Evolutionary conservation across 2,113 vertebrate species (phyloP).

Genomic region (Tricholaema leucomelas): DNA sequence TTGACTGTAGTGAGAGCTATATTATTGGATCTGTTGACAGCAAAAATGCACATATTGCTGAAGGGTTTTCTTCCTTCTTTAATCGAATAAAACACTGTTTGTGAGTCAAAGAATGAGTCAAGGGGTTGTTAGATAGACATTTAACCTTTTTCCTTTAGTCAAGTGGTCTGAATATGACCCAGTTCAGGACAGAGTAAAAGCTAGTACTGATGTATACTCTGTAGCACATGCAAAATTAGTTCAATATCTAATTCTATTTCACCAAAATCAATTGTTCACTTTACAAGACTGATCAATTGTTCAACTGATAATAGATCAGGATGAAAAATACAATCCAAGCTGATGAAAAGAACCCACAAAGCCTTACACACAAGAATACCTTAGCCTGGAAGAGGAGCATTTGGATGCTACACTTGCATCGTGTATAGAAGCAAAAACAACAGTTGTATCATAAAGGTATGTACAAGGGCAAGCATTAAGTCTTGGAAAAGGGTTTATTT

Average conservation of each 20-base stretch:
- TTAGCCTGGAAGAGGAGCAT: neutral
- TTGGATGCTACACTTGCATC: neutral
- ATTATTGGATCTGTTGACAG: neutral
- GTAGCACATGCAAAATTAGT: neutral
- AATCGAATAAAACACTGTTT: neutral
- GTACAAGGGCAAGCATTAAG: neutral
- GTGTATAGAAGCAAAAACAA: neutral
- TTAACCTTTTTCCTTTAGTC: neutral
- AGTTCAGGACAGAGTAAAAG: neutral
- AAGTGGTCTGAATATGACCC: neutral
- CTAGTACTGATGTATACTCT: neutral
- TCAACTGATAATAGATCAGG: neutral
- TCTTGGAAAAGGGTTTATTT: neutral
- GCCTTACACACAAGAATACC: neutral
- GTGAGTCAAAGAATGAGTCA: neutral
- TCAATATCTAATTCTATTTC: neutral
- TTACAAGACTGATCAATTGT: neutral
- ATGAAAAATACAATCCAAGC: neutral
- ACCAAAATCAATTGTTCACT: neutral
- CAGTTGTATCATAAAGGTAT: neutral
- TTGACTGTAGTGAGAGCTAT: neutral
- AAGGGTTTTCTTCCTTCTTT: neutral
- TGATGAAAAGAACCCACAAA: neutral
- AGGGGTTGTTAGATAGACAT: neutral
- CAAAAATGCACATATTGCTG: neutral